phyloP scores from a whole-genome alignment of 2,797 vertebrate genomes.

The Fringilla coelebs region DNA sequence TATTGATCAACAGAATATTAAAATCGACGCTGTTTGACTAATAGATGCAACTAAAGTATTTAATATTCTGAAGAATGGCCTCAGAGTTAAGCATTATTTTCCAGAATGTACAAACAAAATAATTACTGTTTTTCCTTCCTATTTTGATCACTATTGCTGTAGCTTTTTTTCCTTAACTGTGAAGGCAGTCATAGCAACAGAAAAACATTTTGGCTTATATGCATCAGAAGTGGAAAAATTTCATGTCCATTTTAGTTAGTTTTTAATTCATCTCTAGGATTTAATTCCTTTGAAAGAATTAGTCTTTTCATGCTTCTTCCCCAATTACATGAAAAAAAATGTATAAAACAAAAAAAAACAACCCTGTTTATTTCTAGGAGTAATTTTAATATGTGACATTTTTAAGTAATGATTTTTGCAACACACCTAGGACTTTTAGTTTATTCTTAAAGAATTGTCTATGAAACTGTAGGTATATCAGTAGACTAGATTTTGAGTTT shows the following conservation, averaged over 20 bases:
- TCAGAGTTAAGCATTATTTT: neutral
- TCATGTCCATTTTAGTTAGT: neutral
- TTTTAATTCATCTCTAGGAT: neutral
- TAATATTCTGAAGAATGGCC: neutral
- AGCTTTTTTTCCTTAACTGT: neutral
- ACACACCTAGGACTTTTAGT: neutral
- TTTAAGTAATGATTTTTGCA: neutral
- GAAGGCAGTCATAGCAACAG: slow-evolving; percentile 34
- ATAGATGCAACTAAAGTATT: neutral
- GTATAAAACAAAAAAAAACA: no score
- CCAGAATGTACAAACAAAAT: neutral
- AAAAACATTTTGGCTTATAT: neutral
- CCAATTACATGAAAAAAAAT: neutral
- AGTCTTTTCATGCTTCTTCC: neutral
- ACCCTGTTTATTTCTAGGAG: neutral
- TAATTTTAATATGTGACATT: neutral
- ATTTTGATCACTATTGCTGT: neutral
- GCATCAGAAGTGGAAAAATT: neutral
- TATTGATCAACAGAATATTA: neutral
- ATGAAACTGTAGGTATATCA: neutral
- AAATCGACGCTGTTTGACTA: neutral
- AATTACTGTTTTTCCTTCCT: slow-evolving; percentile 15
- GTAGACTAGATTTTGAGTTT: neutral
- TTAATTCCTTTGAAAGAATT: neutral
- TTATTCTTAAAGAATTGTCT: neutral